Base-by-base conservation (phyloP, 1,140 invertebrate species). In the Philotrypesis tridentata region DNA sequence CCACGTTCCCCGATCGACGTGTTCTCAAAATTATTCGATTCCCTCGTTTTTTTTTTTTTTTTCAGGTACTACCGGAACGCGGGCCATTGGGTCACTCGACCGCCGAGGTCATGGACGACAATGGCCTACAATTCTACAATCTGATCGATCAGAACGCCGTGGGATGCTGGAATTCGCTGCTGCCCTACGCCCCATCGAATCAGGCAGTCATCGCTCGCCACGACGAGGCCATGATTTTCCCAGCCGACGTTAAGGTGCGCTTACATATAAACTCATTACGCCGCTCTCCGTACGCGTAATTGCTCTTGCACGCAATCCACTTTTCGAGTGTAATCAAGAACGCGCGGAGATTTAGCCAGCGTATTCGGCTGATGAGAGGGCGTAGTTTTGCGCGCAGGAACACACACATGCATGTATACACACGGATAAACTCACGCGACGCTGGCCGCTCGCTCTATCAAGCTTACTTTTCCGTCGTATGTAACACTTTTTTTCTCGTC, bases 71-170 rank as follows among this genome's bases (percentile, higher is more conserved):
- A 5, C 87, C 89, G 0, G 93, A 94, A 80, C 92, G 96, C 31
- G 95, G 94, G 31, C 92, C 93, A 11, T 92, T 95, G 68, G 91
- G 93, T 1, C 96, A 96, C 83, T 94, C 94, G 0, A 96, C 96
- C 0, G 86, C 95, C 0, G 93, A 94, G 80, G 92, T 95, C 4
- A 95, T 96, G 93, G 94, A 95, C 84, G 94, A 95, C 11, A 90
- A 88, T 83, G 96, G 96, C 17, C 89, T 97, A 2, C 94, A 96
- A 90, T 93, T 96, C 60, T 96, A 94, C 87, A 96, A 94, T 89
- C 90, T 96, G 65, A 94, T 97, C 71, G 96, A 96, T 88, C 94
- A 95, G 85, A 96, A 96, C 84, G 95, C 95, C 2, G 93, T 97
- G 0, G 96, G 96, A 14, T 97, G 96, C 87, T 97, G 96, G 96